Conservation (phyloP, 1,140 invertebrate species). For the Diachasma alloeum region DNA sequence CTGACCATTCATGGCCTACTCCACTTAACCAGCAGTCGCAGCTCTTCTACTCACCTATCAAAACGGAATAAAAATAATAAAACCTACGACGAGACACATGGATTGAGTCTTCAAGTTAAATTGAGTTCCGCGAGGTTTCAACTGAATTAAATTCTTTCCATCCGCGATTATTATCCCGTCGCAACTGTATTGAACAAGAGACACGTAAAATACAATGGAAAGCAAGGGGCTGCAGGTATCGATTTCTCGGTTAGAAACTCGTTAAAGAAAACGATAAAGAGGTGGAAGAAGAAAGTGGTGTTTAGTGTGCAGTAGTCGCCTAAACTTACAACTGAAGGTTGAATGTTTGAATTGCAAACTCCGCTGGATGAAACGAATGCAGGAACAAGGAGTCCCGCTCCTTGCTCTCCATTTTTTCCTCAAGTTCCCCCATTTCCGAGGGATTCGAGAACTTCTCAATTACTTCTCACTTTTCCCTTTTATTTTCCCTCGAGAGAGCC, state of each 20-base stretch:
- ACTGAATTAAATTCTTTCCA: background rate
- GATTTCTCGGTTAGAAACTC: background rate
- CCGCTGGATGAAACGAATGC: background rate
- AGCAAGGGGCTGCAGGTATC: background rate
- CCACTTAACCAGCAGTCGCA: background rate
- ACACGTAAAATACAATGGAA: background rate
- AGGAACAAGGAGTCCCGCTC: background rate
- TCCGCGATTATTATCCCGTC: background rate
- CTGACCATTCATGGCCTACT: background rate
- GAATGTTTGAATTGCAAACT: background rate
- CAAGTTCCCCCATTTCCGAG: background rate
- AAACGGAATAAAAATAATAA: background rate
- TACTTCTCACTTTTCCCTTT: too few species aligned
- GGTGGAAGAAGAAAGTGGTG: background rate
- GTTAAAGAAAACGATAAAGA: background rate
- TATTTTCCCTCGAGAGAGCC: too few species aligned
- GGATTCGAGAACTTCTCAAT: too few species aligned
- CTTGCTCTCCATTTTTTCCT: background rate
- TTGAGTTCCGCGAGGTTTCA: background rate
- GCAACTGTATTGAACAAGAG: background rate
- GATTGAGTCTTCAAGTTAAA: background rate
- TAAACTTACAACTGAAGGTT: background rate
- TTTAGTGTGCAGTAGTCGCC: background rate
- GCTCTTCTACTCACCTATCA: background rate
- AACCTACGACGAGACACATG: background rate